These are phyloP conservation scores for Gonatopus flavifemur DNA, from an alignment of 1,140 invertebrate species.

Conservation along the genomic window DNA sequence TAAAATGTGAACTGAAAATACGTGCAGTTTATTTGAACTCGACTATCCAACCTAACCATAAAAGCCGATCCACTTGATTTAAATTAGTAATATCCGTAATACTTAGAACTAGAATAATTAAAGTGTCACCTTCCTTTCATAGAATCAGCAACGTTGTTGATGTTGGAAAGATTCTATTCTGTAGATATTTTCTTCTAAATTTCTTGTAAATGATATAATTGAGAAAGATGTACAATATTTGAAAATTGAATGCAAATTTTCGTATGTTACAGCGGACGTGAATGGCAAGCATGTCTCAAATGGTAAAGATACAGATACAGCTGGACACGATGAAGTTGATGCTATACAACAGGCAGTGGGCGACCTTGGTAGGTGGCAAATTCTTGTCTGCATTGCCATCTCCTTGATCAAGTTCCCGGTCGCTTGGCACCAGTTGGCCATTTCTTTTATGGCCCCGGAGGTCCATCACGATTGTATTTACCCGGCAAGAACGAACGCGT, in stretches of 20 bases:
- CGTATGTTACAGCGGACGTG: constrained; percentile 30
- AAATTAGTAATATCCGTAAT: no score
- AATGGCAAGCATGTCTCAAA: constrained; percentile 39
- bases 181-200: no score
- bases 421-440: constrained; percentile 70
- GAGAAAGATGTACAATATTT: not conserved
- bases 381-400: constrained; percentile 65
- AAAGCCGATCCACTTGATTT: no score
- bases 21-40: no score
- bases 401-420: constrained; percentile 72
- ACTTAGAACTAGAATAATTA: no score
- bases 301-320: constrained; percentile 30
- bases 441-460: constrained; percentile 67
- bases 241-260: not conserved
- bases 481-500: constrained; percentile 45
- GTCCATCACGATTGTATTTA: constrained; percentile 54
- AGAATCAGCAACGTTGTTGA: no score
- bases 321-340: constrained; percentile 59
- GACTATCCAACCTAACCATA: no score
- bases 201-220: no score
- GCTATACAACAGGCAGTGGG: constrained; percentile 69
- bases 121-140: no score
- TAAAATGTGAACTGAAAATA: no score
- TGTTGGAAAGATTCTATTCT: no score
- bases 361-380: constrained; percentile 71